Percentiles rank a stretch among this genome's conserved stretches.
Conservation (phyloP, 1,140 invertebrate species). For the Aporrectodea caliginosa region DNA sequence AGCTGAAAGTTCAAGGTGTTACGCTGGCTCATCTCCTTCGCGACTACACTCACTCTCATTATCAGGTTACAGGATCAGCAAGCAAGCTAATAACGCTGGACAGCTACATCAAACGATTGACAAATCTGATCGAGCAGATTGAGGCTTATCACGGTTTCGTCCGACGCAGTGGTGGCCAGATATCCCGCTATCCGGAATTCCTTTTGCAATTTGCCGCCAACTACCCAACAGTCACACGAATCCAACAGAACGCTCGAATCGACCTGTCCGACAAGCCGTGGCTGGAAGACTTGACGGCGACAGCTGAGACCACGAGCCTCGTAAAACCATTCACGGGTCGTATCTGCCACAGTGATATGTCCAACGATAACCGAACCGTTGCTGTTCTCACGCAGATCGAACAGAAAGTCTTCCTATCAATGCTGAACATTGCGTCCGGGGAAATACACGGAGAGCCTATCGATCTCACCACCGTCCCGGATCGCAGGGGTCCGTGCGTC, state of each 20-base stretch:
- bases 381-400: conserved; percentile 17
- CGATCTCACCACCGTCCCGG: conserved; percentile 18
- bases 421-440: conserved; percentile 13
- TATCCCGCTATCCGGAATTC: conserved; percentile 8
- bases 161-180: not conserved
- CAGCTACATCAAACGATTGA: conserved; percentile 24
- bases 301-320: not conserved
- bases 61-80: not conserved
- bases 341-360: conserved; percentile 9
- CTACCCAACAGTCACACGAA: conserved; percentile 13
- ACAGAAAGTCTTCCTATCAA: not conserved
- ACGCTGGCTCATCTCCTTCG: conserved; percentile 3
- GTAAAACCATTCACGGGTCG: not conserved
- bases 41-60: conserved; percentile 23
- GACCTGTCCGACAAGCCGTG: conserved; percentile 9
- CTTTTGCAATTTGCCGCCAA: conserved; percentile 23
- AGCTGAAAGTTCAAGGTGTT: conserved; percentile 10
- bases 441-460: not conserved
- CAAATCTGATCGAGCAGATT: conserved; percentile 22
- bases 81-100: conserved; percentile 14
- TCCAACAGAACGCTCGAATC: conserved; percentile 12
- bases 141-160: conserved; percentile 17
- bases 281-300: conserved; percentile 20
- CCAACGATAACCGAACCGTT: conserved; percentile 9
- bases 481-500: conserved; percentile 15